phyloP scores from a whole-genome alignment of 1,140 invertebrate species.

The Anastrepha obliqua region DNA sequence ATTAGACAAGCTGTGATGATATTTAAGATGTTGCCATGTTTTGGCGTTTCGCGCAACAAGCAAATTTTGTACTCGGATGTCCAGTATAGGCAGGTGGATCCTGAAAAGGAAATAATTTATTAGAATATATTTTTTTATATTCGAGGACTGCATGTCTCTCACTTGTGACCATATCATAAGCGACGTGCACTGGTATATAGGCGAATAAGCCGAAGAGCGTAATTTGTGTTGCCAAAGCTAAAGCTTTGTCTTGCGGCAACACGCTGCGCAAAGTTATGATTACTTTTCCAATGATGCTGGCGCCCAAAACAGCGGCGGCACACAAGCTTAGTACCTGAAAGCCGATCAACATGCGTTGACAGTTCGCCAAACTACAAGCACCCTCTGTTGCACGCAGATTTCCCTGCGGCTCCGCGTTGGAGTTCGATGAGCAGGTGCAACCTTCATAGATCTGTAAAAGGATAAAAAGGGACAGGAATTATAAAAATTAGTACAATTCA shows the following conservation, averaged over 20 bases:
- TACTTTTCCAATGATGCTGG: conserved; percentile 77
- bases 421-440: conserved; percentile 76
- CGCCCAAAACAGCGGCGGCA: conserved; percentile 72
- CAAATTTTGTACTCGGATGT: conserved; percentile 68
- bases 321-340: conserved; percentile 76
- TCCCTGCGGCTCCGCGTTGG: conserved; percentile 45
- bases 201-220: conserved; percentile 76
- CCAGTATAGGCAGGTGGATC: conserved; percentile 72
- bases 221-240: conserved; percentile 78
- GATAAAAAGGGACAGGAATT: no score
- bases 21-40: conserved; percentile 72
- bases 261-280: conserved; percentile 77
- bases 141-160: conserved; percentile 58
- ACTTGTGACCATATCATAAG: conserved; percentile 76
- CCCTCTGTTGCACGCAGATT: conserved; percentile 75
- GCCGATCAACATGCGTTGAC: conserved; percentile 76
- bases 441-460: conserved; percentile 74
- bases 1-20: conserved; percentile 69
- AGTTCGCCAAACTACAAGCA: conserved; percentile 76
- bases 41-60: conserved; percentile 68
- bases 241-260: conserved; percentile 77
- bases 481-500: no score
- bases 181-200: conserved; percentile 77
- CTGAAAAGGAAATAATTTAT: conserved; percentile 59
- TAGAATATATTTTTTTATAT: neutral